Percentiles rank a stretch among this genome's conserved stretches.
Evolutionary conservation across 2,888 invertebrate species (phyloP).

Genomic region (Hetaerina titia): DNA sequence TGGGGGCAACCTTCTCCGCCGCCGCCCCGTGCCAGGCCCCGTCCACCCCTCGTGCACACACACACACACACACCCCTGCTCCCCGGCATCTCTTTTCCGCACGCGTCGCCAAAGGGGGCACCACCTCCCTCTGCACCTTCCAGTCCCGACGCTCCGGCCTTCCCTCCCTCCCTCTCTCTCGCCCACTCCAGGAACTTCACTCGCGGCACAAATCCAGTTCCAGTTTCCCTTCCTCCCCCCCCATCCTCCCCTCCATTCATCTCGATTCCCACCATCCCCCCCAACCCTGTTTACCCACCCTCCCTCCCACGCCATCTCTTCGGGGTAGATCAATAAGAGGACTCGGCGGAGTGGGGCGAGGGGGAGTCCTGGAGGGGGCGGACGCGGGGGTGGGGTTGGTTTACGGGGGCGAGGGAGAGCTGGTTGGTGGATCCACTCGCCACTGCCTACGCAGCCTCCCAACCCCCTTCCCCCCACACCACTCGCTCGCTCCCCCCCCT

Average conservation of each 20-base stretch:
- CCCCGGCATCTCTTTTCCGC: too few species aligned
- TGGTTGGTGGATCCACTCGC: conserved; percentile 42
- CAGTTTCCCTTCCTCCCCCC: neutral
- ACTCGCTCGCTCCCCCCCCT: neutral
- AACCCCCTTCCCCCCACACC: neutral
- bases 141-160: too few species aligned
- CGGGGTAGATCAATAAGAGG: conserved; percentile 59
- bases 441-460: conserved; percentile 10
- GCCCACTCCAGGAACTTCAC: neutral
- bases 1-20: too few species aligned
- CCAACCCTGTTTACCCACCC: neutral
- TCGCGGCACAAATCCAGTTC: neutral
- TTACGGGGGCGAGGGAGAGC: neutral
- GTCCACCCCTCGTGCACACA: too few species aligned
- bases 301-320: neutral
- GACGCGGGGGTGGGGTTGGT: neutral
- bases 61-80: too few species aligned
- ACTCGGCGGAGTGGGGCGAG: neutral
- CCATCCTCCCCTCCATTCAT: neutral
- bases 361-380: neutral
- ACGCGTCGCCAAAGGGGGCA: too few species aligned
- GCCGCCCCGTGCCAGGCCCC: too few species aligned
- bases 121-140: too few species aligned
- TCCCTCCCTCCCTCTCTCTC: too few species aligned
- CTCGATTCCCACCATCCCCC: neutral